Evolutionary conservation across 2,888 invertebrate species (phyloP).

Genomic region (Epirrita christyi): DNA sequence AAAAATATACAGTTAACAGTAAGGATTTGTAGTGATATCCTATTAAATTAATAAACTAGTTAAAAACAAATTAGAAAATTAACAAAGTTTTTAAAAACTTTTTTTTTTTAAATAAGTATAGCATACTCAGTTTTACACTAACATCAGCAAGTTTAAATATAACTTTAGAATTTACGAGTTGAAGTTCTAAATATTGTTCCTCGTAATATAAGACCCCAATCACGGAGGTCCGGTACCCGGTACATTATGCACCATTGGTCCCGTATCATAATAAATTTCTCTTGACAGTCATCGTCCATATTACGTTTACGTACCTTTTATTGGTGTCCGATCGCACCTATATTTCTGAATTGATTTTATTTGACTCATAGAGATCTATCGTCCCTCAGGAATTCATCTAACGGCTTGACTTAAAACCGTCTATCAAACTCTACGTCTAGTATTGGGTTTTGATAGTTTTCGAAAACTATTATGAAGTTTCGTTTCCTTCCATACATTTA

Average conservation of each 20-base stretch:
- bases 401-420: background rate
- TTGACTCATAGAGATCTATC: background rate
- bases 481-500: too few relatives aligned
- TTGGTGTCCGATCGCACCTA: slow-evolving; percentile 15
- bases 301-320: slow-evolving; percentile 30
- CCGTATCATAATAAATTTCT: slow-evolving; percentile 38
- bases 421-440: too few relatives aligned
- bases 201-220: slow-evolving; percentile 23
- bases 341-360: slow-evolving; percentile 27
- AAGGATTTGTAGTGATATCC: too few relatives aligned
- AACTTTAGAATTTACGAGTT: background rate
- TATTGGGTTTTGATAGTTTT: too few relatives aligned
- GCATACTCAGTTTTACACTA: too few relatives aligned
- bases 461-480: too few relatives aligned
- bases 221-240: slow-evolving; percentile 37
- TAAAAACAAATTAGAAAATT: too few relatives aligned
- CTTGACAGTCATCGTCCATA: slow-evolving; percentile 34
- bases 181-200: background rate
- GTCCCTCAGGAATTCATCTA: background rate
- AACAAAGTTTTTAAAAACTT: too few relatives aligned
- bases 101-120: too few relatives aligned
- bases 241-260: slow-evolving; percentile 23
- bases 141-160: too few relatives aligned
- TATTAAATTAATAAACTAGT: too few relatives aligned
- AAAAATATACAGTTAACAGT: too few relatives aligned